Base-by-base conservation (phyloP, 2,797 vertebrate genomes). In the Rhinophrynus dorsalis region DNA sequence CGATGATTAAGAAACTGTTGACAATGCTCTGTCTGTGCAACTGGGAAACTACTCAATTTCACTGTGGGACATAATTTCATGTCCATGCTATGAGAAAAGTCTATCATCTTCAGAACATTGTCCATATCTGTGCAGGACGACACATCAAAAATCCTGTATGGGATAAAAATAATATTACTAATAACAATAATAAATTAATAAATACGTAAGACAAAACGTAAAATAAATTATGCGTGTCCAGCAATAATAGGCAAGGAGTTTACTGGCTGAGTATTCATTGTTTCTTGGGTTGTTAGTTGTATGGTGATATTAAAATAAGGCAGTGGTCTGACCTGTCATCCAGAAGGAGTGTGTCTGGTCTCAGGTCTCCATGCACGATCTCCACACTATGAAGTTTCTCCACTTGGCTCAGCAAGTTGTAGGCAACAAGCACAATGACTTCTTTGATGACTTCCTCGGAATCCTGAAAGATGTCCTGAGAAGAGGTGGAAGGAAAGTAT, bases 11-110 rank as follows among this genome's bases (percentile, higher is more conserved):
- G 72, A 48, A 91, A 79, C 75, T 82, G 84, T n/a, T 85, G 80
- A 62, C 82, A 87, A 42, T 83, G 69, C 48, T 85, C 75, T 1
- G 80, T 84, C 57, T 82, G 86, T 20, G 76, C 62, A 32, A 81
- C 68, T n/a, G 85, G 86, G 68, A 91, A 90, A 64, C 75, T 83
- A 2, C 51, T 78, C 17, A 78, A 52, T 21, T 55, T 82, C 52
- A 77, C 24, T 6, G 0, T 78, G 47, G 78, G 15, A 66, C 85
- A 78, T 0, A 76, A 13, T n/a, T 67, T 82, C 64, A 92, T 33
- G 81, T 92, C 90, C 20, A 90, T 70, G n/a, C 89, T 86, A 65
- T 89, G 84, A 70, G 89, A 89, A 50, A 91, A 91, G 79, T 92
- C 89, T 68, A 89, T 78, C 20, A 90, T 72, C 78, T 86, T 90